Percentiles rank a stretch among this genome's conserved stretches.
Evolutionary conservation across 2,113 vertebrate genomes (phyloP).

Genomic region (Cyprinodon brontotheroides): DNA sequence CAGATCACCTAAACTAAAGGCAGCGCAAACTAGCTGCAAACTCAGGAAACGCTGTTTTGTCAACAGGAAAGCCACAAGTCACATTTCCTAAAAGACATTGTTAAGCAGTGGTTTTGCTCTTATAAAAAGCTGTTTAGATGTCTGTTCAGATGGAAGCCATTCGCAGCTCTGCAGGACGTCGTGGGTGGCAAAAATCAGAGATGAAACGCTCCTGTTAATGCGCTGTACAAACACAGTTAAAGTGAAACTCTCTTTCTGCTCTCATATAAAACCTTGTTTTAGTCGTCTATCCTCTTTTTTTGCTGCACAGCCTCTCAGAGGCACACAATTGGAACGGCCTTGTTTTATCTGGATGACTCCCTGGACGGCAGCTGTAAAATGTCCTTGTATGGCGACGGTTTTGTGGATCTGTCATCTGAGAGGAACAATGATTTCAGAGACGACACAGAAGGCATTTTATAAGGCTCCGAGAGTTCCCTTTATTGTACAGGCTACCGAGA

Average conservation of each 20-base stretch:
- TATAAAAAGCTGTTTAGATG: constrained; percentile 2
- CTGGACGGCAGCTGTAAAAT: constrained; percentile 33
- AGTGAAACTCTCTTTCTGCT: constrained; percentile 24
- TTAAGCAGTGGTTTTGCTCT: constrained; percentile 17
- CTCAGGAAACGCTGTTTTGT: constrained; percentile 45
- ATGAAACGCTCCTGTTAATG: neutral
- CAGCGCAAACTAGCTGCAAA: constrained; percentile 7
- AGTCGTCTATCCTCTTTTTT: constrained; percentile 51
- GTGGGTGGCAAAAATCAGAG: neutral
- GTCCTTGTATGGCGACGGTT: constrained; percentile 49
- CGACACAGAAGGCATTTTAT: constrained; percentile 15
- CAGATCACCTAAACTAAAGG: neutral
- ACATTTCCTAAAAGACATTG: constrained; percentile 33
- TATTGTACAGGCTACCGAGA: constrained; percentile 60
- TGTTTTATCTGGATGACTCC: constrained; percentile 57
- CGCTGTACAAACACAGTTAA: neutral
- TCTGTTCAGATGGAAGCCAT: neutral
- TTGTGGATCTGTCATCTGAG: constrained; percentile 50
- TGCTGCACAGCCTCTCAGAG: constrained; percentile 50
- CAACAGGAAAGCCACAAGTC: constrained; percentile 63
- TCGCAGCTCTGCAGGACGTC: neutral
- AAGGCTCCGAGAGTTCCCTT: constrained; percentile 48
- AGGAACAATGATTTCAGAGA: constrained; percentile 43
- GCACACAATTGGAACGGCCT: constrained; percentile 69
- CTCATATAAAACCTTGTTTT: constrained; percentile 51